Base-by-base conservation (phyloP, 2,888 invertebrate species). In the Timema podura region DNA sequence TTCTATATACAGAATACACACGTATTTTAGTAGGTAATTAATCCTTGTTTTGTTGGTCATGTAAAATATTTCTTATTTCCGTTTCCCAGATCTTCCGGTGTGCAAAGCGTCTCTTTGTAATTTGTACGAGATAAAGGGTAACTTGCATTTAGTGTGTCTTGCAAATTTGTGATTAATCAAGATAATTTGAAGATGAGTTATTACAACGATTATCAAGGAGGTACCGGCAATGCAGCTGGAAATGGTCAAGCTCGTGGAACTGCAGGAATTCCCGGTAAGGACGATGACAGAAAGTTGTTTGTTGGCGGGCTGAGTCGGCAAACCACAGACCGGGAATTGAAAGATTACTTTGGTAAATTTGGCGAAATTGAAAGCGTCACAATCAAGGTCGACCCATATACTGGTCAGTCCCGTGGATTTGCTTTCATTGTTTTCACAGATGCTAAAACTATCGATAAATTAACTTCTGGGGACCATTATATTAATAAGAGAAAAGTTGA, bases 251-350 rank as follows among this genome's bases (percentile, higher is more conserved):
- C 30, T 30, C 30, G 68, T n/a, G 70, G 78, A 76, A 70, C 78
- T 76, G 72, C 80, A 79, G 74, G 79, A 64, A 72, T 72, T n/a
- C 82, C 82, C 48, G 82, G 82, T 64, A 81, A 80, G 73, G 82
- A 83, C 71, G 82, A 83, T 74, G 83, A 83, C 80, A 86, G 88
- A 75, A 88, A 88, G 81, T 82, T 88, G 67, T 88, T 88, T 80
- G 85, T 88, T 77, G 88, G 88, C 74, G 88, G 88, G 59, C 79
- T 88, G 65, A 86, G 86, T 76, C 85, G 87, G 81, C 86, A 86
- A 77, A 87, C 87, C 59, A 81, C 81, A 65, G 82, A 82, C 82
- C 85, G 84, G 78, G 87, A 88, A 78, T 79, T 88, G 74, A 83
- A 84, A 75, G 86, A 87, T 71, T 86, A 88, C 78, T 88, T 89